Base-by-base conservation (phyloP, 2,888 invertebrate genomes). In the Andrena camellia region DNA sequence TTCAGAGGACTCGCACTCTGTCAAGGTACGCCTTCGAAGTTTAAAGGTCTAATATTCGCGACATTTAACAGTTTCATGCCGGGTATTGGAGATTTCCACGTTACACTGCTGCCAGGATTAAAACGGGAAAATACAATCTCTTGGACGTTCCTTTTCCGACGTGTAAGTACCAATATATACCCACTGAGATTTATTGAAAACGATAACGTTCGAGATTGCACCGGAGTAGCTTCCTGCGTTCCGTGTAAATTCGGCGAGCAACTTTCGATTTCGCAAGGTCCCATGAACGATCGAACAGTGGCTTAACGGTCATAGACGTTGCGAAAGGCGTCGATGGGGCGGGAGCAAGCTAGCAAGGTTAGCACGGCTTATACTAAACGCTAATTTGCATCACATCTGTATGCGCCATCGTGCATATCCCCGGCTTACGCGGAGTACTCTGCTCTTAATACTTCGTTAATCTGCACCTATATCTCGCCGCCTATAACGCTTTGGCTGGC, bases 331-430 rank as follows among this genome's bases (percentile, higher is more conserved):
- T 68, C 57, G 62, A 80, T 64, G 68, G 76, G 68, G 69, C 77
- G 42, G 70, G 77, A 72, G 80, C 78, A 54, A 66, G 80, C 50
- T 67, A 63, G 81, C 70, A 67, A 90, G 88, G 89, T 88, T 89
- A 88, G 85, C 85, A 86, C 84, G 86, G 93, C 92, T 93, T 92
- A 91, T 86, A 91, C 90, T 92, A 92, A 92, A 92, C 89, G 91
- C 90, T 92, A 91, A 92, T 93, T 92, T 92, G 92, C 92, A 92
- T 93, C 90, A 81, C 91, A 92, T 93, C 91, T 91, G 92, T 92
- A 93, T 93, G 92, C 92, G 85, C 91, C 91, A 91, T 92, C 91
- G 92, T 88, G 91, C 90, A 90, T 91, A 91, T 91, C 91, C 90
- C 86, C 64, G 86, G 91, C 90, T 92, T 92, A 92, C 86, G 89